Conservation (phyloP, 2,797 vertebrate species). For the Eurystomus glaucurus region DNA sequence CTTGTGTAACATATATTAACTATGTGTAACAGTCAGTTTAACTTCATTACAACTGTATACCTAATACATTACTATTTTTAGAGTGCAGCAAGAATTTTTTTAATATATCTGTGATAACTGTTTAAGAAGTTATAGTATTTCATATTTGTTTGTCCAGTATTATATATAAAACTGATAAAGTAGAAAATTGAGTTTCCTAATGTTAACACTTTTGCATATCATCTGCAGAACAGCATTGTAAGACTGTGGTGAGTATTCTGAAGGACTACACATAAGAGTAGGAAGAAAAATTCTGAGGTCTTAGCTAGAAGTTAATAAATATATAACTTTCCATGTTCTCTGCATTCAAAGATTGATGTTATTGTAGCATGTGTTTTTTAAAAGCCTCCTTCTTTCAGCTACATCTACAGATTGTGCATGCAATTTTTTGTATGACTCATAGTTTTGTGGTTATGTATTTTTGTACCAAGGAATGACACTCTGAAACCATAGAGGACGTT, state of each 20-base stretch:
- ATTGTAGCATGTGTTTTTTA: background rate
- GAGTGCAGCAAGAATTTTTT: background rate
- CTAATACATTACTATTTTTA: background rate
- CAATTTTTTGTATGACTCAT: background rate
- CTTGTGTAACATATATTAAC: background rate
- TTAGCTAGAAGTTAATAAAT: background rate
- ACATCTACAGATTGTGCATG: fast-evolving
- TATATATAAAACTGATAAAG: background rate
- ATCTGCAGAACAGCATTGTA: background rate
- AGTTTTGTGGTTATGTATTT: background rate
- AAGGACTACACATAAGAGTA: background rate
- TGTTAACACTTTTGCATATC: background rate
- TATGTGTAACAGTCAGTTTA: background rate
- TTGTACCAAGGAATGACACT: background rate
- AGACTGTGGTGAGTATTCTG: background rate
- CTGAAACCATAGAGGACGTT: background rate
- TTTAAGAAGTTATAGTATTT: background rate
- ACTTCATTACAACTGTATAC: background rate
- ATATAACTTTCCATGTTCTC: background rate
- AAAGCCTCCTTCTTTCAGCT: background rate
- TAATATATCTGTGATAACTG: background rate
- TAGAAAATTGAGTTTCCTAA: background rate
- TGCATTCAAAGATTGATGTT: background rate
- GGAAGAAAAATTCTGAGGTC: background rate
- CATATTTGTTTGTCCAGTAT: background rate